Evolutionary conservation across 2,888 invertebrate species (phyloP), one percentile per base, ranked within the genome.

Genomic region (Spilarctia lutea): DNA sequence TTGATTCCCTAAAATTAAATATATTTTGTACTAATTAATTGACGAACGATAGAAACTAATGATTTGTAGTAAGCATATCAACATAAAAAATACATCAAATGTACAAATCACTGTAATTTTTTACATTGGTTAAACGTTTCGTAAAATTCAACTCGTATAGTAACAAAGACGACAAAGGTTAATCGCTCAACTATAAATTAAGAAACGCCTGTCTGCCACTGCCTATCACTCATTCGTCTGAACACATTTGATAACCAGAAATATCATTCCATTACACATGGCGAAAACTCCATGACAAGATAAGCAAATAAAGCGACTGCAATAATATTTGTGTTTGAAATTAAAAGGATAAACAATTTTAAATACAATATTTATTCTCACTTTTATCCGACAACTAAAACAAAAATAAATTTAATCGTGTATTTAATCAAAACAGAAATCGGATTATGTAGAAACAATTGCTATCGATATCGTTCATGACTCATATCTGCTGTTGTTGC

Each of bases 211-310:
- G 63, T 63, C 63, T 63, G 63, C 63, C 8, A 30, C 63, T 63
- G 63, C 63, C 63, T 30, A 63, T 63, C 63, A 63, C 60, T 60
- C 60, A 60, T 27, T 63, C 18, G 30, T 27, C 27, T 27, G 27
- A 27, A 60, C 27, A 56, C 16, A 27, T 60, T 60, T 60, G 60
- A 60, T 60, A 16, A 60, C 60, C 27, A 60, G 60, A 56, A 24
- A n/a, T 56, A 48, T n/a, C 8, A 16, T 16, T 65, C 2, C 65
- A 71, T 71, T n/a, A 71, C 65, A 48, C 48, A 33, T 71, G 42
- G 42, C n/a, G 35, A 3, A 16, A 42, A 67, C 42, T 11, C 24
- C 11, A n/a, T 16, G 42, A 16, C 6, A n/a, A 18, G 4, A 4
- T 42, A 27, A 67, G 6, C 39, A 27, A 16, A 67, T 13, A 67